A percentile compares a stretch with the other conserved stretches of the same genome.
Evolutionary conservation across 2,797 vertebrate genomes (phyloP).

Genomic region (Oreochromis mossambicus): DNA sequence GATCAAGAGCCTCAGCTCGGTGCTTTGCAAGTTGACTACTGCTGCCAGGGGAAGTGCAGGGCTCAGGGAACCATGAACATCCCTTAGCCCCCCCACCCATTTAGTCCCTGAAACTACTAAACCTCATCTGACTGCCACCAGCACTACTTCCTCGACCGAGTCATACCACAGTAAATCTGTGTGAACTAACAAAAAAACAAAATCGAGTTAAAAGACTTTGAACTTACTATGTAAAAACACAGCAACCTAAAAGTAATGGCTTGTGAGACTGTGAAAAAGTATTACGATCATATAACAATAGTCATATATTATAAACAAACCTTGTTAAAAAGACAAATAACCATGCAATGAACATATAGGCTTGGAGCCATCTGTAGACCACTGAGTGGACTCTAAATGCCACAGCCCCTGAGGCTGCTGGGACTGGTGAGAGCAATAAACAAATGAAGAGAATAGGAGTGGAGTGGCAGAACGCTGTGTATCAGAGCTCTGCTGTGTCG

Average conservation of each 20-base stretch:
- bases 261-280: conserved; percentile 41
- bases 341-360: conserved; percentile 34
- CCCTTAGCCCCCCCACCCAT: conserved; percentile 23
- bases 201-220: conserved; percentile 56
- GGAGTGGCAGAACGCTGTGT: conserved; percentile 69
- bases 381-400: conserved; percentile 58
- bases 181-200: conserved; percentile 30
- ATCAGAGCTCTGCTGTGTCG: conserved; percentile 85
- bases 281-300: conserved; percentile 57
- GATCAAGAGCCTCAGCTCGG: conserved; percentile 64
- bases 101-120: conserved; percentile 51
- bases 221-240: conserved; percentile 60
- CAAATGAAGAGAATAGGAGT: conserved; percentile 73
- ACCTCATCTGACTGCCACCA: conserved; percentile 32
- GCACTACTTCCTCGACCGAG: conserved; percentile 13
- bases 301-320: conserved; percentile 52
- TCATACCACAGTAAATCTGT: conserved; percentile 50
- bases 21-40: conserved; percentile 57
- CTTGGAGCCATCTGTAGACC: conserved; percentile 57
- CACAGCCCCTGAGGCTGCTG: conserved; percentile 50
- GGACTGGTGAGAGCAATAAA: conserved; percentile 65
- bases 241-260: conserved; percentile 42
- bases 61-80: conserved; percentile 65
- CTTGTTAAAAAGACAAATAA: conserved; percentile 62
- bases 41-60: conserved; percentile 62